Evolutionary conservation across 2,113 vertebrate genomes (phyloP), one percentile per base, ranked within the genome.

Genomic region (Hemibagrus wyckioides): DNA sequence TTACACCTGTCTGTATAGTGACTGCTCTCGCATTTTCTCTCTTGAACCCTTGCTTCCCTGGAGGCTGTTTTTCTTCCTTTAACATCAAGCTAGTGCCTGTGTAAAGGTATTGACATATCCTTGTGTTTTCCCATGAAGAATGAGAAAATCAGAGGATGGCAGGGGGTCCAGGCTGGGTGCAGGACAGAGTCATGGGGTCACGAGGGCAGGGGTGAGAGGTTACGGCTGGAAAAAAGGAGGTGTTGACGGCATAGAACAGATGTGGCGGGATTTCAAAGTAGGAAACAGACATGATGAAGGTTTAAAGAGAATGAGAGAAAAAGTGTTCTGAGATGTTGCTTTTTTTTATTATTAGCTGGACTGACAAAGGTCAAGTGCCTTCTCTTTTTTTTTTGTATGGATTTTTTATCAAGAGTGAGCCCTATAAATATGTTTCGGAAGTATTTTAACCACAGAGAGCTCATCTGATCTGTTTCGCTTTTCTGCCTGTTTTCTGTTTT

Each of bases 121-220:
- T 67, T 59, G 57, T 77, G 67, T 33, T 57, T 95, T 95, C 94
- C 94, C 94, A 93, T 92, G 94, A 94, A 93, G 84, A 93, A 93
- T 92, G 87, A 30, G 94, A 91, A 90, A 93, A 91, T 91, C 85
- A 82, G 89, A 82, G 90, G 88, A 92, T 92, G 91, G 93, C 89
- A 91, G 89, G 90, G 92, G 92, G 90, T 94, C 92, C 77, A 56
- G 81, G 85, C 61, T 57, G 87, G 91, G 92, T 93, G 90, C 88
- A 90, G 89, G 88, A 92, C 61, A 44, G 92, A 92, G 93, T 91
- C 88, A 41, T 41, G 56, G 80, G 88, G 89, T 61, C 50, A 80
- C 50, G 69, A 90, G 85, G 87, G 86, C 23, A 87, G 91, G 83
- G 89, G 88, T 85, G 86, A 91, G 91, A 84, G 91, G 91, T 92